These are phyloP conservation scores for Parnassius smintheus DNA, from an alignment of 2,888 invertebrate genomes.

Conservation along the genomic window DNA sequence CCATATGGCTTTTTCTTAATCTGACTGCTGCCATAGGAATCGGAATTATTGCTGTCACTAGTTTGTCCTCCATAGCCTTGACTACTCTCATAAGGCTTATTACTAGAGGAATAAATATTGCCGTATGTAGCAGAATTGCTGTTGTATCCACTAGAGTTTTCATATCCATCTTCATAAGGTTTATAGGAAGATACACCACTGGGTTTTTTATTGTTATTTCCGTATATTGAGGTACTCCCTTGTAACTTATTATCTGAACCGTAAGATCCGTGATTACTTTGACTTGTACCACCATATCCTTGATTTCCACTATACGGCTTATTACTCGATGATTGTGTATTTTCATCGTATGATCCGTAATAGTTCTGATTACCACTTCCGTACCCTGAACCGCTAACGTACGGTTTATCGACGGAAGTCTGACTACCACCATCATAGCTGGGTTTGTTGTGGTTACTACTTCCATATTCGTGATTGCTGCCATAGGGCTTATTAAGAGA, in stretches of 20 bases:
- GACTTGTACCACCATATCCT: constrained; percentile 17
- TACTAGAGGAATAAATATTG: constrained; percentile 24
- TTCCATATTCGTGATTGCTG: constrained; percentile 29
- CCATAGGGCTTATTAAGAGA: constrained; percentile 26
- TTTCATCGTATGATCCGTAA: constrained; percentile 17
- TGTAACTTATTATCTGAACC: constrained; percentile 16
- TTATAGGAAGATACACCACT: constrained; percentile 6
- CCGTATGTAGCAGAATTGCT: constrained; percentile 29
- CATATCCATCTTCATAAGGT: constrained; percentile 11
- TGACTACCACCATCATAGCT: constrained; percentile 11
- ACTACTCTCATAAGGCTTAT: constrained; percentile 16
- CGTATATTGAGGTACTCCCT: constrained; percentile 24
- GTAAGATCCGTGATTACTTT: constrained; percentile 12
- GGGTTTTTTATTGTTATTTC: constrained; percentile 13
- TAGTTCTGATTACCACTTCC: constrained; percentile 19
- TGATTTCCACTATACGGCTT: constrained; percentile 18
- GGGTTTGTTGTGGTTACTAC: constrained; percentile 19
- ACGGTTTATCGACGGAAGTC: constrained; percentile 19
- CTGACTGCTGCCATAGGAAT: constrained; percentile 29
- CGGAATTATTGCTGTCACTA: constrained; percentile 19
- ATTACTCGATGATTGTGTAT: constrained; percentile 13
- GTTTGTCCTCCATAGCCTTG: constrained; percentile 24
- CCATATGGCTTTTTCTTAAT: constrained; percentile 32
- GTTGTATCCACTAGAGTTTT: constrained; percentile 15
- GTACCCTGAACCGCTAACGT: constrained; percentile 15